Conservation (phyloP, 1,140 invertebrate genomes). For the Lasaia peninsularis region DNA sequence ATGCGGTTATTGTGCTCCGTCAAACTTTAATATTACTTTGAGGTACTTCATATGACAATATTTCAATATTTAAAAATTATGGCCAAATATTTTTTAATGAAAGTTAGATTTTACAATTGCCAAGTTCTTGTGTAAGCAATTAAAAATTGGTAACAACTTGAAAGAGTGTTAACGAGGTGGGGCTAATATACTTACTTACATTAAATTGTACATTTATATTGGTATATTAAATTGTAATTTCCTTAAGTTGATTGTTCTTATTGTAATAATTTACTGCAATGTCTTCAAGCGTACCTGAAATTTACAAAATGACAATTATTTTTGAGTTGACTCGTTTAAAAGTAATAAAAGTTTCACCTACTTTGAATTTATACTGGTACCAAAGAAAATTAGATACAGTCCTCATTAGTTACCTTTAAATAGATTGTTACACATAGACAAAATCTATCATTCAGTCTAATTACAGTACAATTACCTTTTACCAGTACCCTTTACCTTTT, state of each 20-base stretch:
- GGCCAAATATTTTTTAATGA: not conserved
- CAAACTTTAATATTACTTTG: slow-evolving; percentile 14
- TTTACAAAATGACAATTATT: slow-evolving; percentile 24
- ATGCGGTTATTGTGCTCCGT: slow-evolving; percentile 8
- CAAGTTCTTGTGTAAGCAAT: not conserved
- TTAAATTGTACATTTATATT: slow-evolving; percentile 50
- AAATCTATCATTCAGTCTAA: not conserved
- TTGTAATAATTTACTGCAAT: slow-evolving; percentile 38
- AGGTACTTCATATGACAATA: slow-evolving; percentile 18
- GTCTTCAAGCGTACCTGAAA: slow-evolving; percentile 68
- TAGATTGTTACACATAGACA: slow-evolving; percentile 5
- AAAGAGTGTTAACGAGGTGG: slow-evolving; percentile 40
- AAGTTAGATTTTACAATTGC: not conserved
- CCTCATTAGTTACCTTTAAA: slow-evolving; percentile 12
- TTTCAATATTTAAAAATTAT: slow-evolving; percentile 3
- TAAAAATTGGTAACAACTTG: slow-evolving; percentile 31
- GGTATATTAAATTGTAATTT: slow-evolving; percentile 36
- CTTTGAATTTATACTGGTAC: slow-evolving; percentile 14
- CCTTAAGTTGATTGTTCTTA: slow-evolving; percentile 41
- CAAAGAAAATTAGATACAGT: slow-evolving; percentile 14
- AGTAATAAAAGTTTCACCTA: not conserved
- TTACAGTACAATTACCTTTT: not conserved
- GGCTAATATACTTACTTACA: slow-evolving; percentile 38
- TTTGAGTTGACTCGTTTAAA: not conserved
- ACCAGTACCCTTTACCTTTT: not conserved